Evolutionary conservation across 2,113 vertebrate species (phyloP).

Genomic region (Lutjanus erythropterus): DNA sequence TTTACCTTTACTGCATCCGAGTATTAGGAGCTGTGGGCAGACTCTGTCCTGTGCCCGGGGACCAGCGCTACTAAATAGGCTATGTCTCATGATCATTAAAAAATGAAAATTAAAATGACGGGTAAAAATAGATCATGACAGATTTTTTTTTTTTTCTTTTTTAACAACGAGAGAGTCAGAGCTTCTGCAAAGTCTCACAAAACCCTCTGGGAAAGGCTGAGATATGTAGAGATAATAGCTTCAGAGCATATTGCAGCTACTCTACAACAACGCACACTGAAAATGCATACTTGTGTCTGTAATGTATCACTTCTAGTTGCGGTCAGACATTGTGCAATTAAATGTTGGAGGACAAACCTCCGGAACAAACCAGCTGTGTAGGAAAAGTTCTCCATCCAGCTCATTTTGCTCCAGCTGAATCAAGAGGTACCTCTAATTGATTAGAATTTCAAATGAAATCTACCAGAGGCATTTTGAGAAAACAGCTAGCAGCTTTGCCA

Average conservation of each 20-base stretch:
- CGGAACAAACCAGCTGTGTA: background rate
- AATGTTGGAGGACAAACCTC: background rate
- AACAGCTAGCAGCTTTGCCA: conserved; percentile 59
- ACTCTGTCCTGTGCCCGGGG: no score
- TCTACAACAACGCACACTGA: background rate
- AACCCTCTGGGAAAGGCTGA: no score
- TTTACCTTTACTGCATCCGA: no score
- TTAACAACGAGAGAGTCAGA: no score
- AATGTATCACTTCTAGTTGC: background rate
- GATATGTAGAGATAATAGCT: background rate
- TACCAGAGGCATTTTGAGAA: conserved; percentile 52
- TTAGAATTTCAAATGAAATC: conserved; percentile 63
- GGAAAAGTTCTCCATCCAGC: conserved; percentile 21
- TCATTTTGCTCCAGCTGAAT: conserved; percentile 5
- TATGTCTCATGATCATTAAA: no score
- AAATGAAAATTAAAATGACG: no score
- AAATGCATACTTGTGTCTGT: background rate
- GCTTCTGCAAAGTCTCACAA: no score
- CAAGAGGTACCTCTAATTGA: conserved; percentile 27
- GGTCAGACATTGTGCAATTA: background rate
- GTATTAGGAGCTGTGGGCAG: no score
- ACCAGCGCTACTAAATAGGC: no score
- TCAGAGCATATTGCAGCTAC: no score
- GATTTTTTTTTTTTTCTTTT: no score
- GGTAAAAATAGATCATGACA: no score